Conservation (phyloP, 2,797 vertebrate species). For the Meriones psammophilus region DNA sequence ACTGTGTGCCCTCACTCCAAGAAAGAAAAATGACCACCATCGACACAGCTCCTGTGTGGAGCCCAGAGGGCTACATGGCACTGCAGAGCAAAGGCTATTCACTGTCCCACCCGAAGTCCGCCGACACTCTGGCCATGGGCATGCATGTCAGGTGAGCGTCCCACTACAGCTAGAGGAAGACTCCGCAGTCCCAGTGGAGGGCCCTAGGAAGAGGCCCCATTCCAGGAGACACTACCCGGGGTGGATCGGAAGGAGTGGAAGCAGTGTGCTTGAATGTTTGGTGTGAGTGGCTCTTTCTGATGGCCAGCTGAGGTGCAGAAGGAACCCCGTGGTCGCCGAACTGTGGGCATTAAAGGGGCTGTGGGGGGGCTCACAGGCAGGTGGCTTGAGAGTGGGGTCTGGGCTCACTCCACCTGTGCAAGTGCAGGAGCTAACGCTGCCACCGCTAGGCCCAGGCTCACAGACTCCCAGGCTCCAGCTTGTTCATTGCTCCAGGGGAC, state of each 20-base stretch:
- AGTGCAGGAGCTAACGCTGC: conserved; percentile 37
- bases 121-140: conserved; percentile 90
- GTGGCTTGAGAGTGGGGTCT: background rate
- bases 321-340: background rate
- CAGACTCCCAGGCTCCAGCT: conserved; percentile 69
- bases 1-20: conserved; percentile 90
- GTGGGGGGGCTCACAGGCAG: background rate
- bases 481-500: conserved; percentile 53
- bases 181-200: background rate
- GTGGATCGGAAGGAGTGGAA: background rate
- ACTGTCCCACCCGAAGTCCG: conserved; percentile 93
- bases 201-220: conserved; percentile 24
- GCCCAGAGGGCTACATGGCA: conserved; percentile 93
- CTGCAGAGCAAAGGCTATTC: conserved; percentile 93
- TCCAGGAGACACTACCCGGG: background rate
- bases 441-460: conserved; percentile 43
- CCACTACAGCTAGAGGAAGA: background rate
- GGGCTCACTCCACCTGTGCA: background rate
- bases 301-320: background rate
- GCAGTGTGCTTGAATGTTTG: background rate
- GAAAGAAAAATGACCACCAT: conserved; percentile 93
- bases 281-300: background rate
- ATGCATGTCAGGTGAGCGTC: conserved; percentile 91
- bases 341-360: background rate
- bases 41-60: conserved; percentile 94